These are phyloP conservation scores for Tetheella fluctuosa DNA, from an alignment of 2,888 invertebrate genomes.

Conservation along the genomic window DNA sequence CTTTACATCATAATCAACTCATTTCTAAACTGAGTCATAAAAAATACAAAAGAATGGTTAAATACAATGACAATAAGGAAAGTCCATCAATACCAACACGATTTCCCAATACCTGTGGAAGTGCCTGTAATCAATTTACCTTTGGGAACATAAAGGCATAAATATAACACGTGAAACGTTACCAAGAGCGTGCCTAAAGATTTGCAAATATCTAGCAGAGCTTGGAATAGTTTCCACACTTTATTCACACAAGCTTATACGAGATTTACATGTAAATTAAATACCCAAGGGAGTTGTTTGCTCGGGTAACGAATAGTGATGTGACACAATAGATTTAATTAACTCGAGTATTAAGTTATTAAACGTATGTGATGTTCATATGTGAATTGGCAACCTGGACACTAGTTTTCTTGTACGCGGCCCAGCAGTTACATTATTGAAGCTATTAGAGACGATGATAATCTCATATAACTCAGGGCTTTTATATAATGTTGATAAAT, in stretches of 20 bases:
- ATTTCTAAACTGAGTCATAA: no score
- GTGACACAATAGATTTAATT: neutral
- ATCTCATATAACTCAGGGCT: no score
- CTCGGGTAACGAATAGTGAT: neutral
- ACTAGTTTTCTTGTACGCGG: no score
- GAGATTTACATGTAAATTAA: constrained; percentile 6
- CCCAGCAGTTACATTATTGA: no score
- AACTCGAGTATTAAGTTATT: neutral
- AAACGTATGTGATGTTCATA: no score
- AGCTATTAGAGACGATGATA: no score
- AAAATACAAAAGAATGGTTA: neutral
- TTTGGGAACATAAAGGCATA: neutral
- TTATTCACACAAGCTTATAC: constrained; percentile 7
- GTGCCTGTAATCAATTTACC: constrained; percentile 7
- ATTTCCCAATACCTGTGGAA: constrained; percentile 8
- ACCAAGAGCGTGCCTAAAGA: neutral
- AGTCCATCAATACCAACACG: neutral
- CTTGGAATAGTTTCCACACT: neutral
- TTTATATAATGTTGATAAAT: no score
- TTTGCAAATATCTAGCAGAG: neutral
- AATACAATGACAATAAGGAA: neutral
- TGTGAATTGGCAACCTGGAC: no score
- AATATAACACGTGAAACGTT: neutral
- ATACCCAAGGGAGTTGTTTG: neutral
- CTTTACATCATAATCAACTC: no score